Evolutionary conservation across 2,113 vertebrate genomes (phyloP).

Genomic region (Solea solea): DNA sequence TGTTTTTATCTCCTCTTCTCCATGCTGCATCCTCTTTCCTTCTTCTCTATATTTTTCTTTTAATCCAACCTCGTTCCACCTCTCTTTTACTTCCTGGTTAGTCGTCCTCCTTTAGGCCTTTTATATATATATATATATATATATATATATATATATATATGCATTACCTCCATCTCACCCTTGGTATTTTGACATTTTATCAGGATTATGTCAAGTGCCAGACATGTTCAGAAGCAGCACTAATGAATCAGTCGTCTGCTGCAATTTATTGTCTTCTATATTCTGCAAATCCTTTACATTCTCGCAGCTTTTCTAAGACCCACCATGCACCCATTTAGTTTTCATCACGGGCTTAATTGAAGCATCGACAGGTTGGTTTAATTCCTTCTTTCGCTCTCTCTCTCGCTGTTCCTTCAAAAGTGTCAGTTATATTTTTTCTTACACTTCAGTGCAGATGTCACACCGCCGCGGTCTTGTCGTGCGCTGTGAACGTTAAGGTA

Average conservation of each 20-base stretch:
- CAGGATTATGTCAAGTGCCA: background rate
- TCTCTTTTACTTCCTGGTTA: too few species aligned
- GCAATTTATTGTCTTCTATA: background rate
- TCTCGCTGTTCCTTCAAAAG: constrained; percentile 22
- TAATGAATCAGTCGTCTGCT: constrained; percentile 8
- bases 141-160: too few species aligned
- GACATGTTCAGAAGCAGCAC: background rate
- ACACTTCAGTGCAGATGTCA: background rate
- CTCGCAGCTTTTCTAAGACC: constrained; percentile 39
- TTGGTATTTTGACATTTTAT: constrained; percentile 18
- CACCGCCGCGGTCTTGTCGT: background rate
- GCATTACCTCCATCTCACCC: background rate
- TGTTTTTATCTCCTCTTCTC: constrained; percentile 55
- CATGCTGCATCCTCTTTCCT: background rate
- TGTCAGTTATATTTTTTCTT: background rate
- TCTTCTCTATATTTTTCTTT: background rate
- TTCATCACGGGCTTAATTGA: constrained; percentile 67
- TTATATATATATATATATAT: too few species aligned
- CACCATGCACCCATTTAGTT: constrained; percentile 42
- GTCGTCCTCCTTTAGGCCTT: too few species aligned
- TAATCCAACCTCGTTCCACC: too few species aligned
- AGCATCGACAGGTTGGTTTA: constrained; percentile 47
- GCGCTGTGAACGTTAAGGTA: background rate
- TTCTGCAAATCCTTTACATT: constrained; percentile 23
- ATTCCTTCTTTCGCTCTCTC: background rate